These are phyloP conservation scores for Choloepus didactylus DNA, from an alignment of 2,797 vertebrate genomes.

Conservation along the genomic window DNA sequence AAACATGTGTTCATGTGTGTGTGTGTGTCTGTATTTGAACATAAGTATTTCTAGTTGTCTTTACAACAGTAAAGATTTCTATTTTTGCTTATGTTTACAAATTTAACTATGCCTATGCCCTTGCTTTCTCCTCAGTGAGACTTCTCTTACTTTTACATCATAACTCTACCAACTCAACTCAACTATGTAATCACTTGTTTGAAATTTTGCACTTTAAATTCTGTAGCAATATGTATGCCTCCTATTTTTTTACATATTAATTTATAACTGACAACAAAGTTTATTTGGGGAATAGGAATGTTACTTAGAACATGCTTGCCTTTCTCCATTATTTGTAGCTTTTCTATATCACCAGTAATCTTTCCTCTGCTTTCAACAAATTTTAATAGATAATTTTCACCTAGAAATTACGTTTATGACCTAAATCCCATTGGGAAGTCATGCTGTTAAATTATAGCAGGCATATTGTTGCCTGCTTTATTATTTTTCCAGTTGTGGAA, in stretches of 20 bases:
- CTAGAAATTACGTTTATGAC: constrained; percentile 1
- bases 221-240: neutral
- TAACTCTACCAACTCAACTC: neutral
- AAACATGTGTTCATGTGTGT: neutral
- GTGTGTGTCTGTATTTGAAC: neutral
- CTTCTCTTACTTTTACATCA: neutral
- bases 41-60: neutral
- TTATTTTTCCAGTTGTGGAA: constrained; percentile 18
- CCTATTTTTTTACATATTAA: neutral
- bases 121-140: neutral
- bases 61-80: neutral
- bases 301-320: neutral
- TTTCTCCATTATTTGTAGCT: neutral
- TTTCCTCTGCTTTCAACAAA: neutral
- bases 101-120: neutral
- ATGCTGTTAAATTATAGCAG: neutral
- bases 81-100: neutral
- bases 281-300: neutral
- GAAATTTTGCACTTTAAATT: neutral
- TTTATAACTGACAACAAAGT: neutral
- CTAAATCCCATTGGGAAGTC: neutral
- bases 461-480: neutral
- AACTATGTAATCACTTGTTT: neutral
- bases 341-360: neutral
- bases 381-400: constrained; percentile 49